Base-by-base conservation (phyloP, 2,113 vertebrate genomes). In the Triplophysa siluroides region DNA sequence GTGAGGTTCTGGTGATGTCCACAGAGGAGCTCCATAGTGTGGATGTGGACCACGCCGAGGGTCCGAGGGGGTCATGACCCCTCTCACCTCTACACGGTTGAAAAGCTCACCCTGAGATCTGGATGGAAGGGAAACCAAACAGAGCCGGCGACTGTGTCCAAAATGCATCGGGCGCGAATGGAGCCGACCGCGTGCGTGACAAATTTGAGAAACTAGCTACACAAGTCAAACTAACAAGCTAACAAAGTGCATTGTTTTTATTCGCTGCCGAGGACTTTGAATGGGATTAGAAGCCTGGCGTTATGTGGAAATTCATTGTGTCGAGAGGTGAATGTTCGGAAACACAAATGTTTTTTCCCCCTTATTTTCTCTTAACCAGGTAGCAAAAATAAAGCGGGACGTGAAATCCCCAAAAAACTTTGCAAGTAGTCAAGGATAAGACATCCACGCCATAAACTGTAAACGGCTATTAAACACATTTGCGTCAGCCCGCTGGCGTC, bases 51-150 rank as follows among this genome's bases (percentile, higher is more conserved):
- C 16, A 62, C 41, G 16, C 24, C 21, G 72, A 75, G 41, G 73
- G 58, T 50, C 58, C 16, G 72, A 75, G 38, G 38, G 33, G 58
- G 72, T 62, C 19, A 19, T 29, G 62, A 63, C 68, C 67, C 70
- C 82, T 43, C 74, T 75, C 71, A 66, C n/a, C 33, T 26, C 67
- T 66, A 33, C 63, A 80, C 24, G 74, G 78, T 69, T 84, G 79
- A 78, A 19, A 66, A 56, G 74, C 19, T 63, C 41, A 23, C 68
- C 70, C 26, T 1, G 21, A 80, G 61, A 77, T 33, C 8, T 18
- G 43, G 65, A 79, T 16, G 12, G 41, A 52, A 4, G 26, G 9
- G 4, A 24, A 61, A 24, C 33, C 75, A 73, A 82, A 76, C 41
- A 63, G 61, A 76, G 63, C 21, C 0, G n/a, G 73, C 14, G 11